Percentiles rank a stretch among this genome's conserved stretches.
Conservation (phyloP, 2,113 vertebrate genomes). For the Sebastes schlegelii region DNA sequence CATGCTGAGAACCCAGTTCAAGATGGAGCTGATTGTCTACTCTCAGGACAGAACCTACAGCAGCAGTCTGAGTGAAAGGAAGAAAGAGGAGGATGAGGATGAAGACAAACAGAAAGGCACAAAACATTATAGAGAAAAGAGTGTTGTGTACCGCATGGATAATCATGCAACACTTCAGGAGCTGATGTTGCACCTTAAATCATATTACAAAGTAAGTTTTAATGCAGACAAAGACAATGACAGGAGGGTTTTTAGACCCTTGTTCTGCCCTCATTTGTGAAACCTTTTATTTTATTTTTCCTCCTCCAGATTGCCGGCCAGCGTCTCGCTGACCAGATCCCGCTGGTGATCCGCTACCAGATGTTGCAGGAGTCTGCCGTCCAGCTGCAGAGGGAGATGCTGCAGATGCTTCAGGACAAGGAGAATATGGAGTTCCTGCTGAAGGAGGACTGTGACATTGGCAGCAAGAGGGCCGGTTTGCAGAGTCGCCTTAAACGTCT, state of each 20-base stretch:
- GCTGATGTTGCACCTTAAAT: slow-evolving; percentile 77
- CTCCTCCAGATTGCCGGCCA: slow-evolving; percentile 82
- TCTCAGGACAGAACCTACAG: slow-evolving; percentile 88
- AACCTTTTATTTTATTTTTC: slow-evolving; percentile 31
- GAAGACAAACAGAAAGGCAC: fast-evolving
- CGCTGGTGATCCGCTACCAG: slow-evolving; percentile 87
- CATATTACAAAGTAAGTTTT: slow-evolving; percentile 75
- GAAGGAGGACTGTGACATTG: slow-evolving; percentile 84
- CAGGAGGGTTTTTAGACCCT: not conserved
- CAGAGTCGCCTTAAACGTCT: slow-evolving; percentile 79
- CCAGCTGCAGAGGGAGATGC: slow-evolving; percentile 83
- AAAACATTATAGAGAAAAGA: fast-evolving
- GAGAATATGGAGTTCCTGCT: slow-evolving; percentile 77
- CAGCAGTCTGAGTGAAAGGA: slow-evolving; percentile 30
- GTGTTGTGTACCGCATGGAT: not conserved
- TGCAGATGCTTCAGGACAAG: slow-evolving; percentile 86
- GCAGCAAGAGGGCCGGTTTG: slow-evolving; percentile 77
- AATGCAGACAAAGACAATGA: not conserved
- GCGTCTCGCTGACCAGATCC: slow-evolving; percentile 88
- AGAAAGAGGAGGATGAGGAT: not conserved
- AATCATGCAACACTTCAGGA: slow-evolving; percentile 56
- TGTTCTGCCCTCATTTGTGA: not conserved
- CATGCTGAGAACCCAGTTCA: slow-evolving; percentile 86
- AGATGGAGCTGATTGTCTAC: slow-evolving; percentile 90
- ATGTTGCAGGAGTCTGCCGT: slow-evolving; percentile 80